phyloP scores from a whole-genome alignment of 2,888 invertebrate species.

The Pandemis cinnamomeana region DNA sequence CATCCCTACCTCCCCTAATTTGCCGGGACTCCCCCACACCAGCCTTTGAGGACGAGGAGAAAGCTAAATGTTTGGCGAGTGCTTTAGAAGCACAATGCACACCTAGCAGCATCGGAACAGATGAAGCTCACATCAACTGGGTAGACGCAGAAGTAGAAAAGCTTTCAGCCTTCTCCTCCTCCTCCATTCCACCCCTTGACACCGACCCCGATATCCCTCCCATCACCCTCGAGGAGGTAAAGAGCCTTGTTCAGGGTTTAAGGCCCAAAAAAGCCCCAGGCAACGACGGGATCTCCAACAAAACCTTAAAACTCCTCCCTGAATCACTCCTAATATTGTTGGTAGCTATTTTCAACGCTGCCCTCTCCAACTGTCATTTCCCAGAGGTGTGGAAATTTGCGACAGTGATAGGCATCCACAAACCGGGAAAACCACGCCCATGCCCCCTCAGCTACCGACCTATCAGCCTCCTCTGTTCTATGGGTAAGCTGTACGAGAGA shows the following conservation, averaged over 20 bases:
- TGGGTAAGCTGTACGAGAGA: conserved; percentile 19
- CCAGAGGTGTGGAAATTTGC: neutral
- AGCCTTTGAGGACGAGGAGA: conserved; percentile 6
- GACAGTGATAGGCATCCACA: conserved; percentile 4
- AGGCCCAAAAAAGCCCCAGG: neutral
- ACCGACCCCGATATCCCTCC: too few species aligned
- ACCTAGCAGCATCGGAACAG: too few species aligned
- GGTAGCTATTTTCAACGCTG: neutral
- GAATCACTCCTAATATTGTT: neutral
- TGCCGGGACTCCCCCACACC: neutral
- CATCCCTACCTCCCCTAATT: neutral
- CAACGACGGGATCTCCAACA: neutral
- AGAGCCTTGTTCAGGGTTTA: neutral
- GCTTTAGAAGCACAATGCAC: too few species aligned
- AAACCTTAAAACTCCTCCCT: neutral
- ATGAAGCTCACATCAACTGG: too few species aligned
- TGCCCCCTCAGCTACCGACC: neutral
- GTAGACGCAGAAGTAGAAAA: too few species aligned
- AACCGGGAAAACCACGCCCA: neutral
- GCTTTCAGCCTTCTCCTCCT: too few species aligned
- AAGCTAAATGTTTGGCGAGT: neutral
- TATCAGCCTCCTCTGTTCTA: neutral
- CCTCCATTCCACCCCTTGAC: too few species aligned
- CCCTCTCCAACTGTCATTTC: neutral
- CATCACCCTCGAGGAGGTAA: neutral